A percentile compares a stretch with the other conserved stretches of the same genome.
phyloP scores from a whole-genome alignment of 2,113 vertebrate species.

The Lycocorax pyrrhopterus region DNA sequence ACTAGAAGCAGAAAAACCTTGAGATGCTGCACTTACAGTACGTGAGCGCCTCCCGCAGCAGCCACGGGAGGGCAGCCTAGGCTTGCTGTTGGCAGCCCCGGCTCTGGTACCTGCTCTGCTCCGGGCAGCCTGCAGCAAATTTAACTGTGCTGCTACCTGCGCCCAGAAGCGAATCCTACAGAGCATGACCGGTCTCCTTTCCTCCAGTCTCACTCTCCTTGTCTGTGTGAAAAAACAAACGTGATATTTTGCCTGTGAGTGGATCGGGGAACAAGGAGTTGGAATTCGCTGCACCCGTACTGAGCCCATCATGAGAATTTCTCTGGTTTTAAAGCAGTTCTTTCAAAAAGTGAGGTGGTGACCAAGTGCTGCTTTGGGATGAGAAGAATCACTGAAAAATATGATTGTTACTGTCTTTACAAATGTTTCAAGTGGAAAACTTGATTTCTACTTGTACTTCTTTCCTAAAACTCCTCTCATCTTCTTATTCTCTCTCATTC shows the following conservation, averaged over 20 bases:
- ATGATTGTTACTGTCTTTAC: neutral
- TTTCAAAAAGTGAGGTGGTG: neutral
- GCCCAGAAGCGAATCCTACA: neutral
- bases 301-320: neutral
- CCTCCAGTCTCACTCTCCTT: neutral
- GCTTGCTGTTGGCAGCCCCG: neutral
- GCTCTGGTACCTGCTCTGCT: accelerated
- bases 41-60: accelerated
- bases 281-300: neutral
- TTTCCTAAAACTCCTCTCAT: neutral
- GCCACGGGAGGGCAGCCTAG: slow-evolving; percentile 64
- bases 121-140: accelerated
- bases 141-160: neutral
- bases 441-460: neutral
- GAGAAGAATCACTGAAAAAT: neutral
- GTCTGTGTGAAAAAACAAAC: neutral
- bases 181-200: neutral
- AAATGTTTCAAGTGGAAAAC: neutral
- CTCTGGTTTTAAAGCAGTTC: accelerated
- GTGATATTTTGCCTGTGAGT: accelerated
- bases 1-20: neutral
- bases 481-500: neutral
- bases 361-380: neutral
- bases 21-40: accelerated
- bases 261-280: neutral